phyloP scores from a whole-genome alignment of 2,797 vertebrate species.

The Acropternis orthonyx region DNA sequence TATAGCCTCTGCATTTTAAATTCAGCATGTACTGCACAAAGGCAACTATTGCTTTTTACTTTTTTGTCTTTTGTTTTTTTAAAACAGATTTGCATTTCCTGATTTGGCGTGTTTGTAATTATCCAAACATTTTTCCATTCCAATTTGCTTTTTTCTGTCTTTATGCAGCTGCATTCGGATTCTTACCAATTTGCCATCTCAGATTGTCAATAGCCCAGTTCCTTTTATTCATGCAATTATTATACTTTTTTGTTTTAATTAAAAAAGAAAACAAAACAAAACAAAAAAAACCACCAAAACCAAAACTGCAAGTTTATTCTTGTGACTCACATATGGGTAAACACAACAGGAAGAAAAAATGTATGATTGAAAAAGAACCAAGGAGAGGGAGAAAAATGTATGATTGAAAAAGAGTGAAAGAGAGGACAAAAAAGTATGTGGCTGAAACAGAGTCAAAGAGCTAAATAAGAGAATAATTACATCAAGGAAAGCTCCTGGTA shows the following conservation, averaged over 20 bases:
- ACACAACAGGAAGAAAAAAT: background rate
- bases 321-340: background rate
- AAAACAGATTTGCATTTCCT: background rate
- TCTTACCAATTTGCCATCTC: background rate
- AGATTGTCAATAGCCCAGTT: background rate
- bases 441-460: background rate
- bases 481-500: background rate
- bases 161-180: constrained; percentile 34
- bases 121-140: constrained; percentile 12
- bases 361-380: background rate
- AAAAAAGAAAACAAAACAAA: background rate
- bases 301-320: background rate
- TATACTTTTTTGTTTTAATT: background rate
- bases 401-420: background rate
- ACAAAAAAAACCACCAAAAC: no score
- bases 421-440: background rate
- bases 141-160: constrained; percentile 15
- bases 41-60: background rate
- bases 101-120: background rate
- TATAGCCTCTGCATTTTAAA: background rate
- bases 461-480: background rate
- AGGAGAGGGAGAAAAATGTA: background rate
- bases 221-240: background rate
- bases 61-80: background rate
- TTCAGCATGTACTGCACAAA: background rate